Evolutionary conservation across 2,888 invertebrate genomes (phyloP), one percentile per base, ranked within the genome.

Genomic region (Anagyrus pseudococci): DNA sequence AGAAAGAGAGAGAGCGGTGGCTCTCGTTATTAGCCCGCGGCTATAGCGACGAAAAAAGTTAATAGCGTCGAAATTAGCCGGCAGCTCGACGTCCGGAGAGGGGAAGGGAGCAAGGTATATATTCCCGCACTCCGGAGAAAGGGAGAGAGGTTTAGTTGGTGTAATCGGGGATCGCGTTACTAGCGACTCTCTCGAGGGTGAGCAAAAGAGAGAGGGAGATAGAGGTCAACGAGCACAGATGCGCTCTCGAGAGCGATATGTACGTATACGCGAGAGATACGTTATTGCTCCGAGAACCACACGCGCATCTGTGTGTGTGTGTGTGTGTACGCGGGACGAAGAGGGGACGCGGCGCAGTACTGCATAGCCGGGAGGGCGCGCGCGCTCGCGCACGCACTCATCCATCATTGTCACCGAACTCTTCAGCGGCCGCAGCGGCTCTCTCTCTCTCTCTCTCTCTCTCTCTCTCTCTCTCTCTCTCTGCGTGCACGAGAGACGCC

Each of bases 401-500:
- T 80, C 79, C 78, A 80, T 80, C 80, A 80, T 78, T 80, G 80
- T 80, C 80, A 80, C 76, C 77, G 58, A 64, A 66, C 77, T 77
- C 77, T 75, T 75, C 76, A 76, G 74, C 54, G 49, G 49, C 41
- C 47, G 62, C 26, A 59, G 57, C 40, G 13, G 13, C n/a, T n/a
- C n/a, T n/a, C n/a, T n/a, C n/a, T n/a, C n/a, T n/a, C n/a, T n/a
- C n/a, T n/a, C n/a, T n/a, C n/a, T n/a, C n/a, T n/a, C n/a, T n/a
- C n/a, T n/a, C n/a, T n/a, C n/a, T n/a, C n/a, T n/a, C n/a, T n/a
- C n/a, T n/a, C n/a, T n/a, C n/a, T n/a, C n/a, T n/a, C n/a, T n/a
- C n/a, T n/a, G n/a, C n/a, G n/a, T n/a, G n/a, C n/a, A n/a, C n/a
- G n/a, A n/a, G n/a, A n/a, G n/a, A n/a, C n/a, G n/a, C n/a, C n/a